Base-by-base conservation (phyloP, 2,797 vertebrate species). In the Bovichtus variegatus region DNA sequence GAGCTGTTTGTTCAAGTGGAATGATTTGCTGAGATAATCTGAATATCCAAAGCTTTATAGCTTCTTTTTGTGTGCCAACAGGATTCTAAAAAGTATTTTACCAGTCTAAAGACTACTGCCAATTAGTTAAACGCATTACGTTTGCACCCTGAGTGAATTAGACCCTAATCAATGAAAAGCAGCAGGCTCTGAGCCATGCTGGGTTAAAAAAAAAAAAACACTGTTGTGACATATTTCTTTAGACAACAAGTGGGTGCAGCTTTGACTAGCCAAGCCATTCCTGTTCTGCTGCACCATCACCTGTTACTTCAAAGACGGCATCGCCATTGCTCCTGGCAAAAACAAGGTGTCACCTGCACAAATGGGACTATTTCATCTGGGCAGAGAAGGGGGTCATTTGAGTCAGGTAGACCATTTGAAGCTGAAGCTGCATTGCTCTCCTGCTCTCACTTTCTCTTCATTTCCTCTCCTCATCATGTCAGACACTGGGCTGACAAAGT, bases 401-500 rank as follows among this genome's bases (percentile, higher is more conserved):
- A 86, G 79, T 71, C 66, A 71, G 74, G 60, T 47, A 74, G 64
- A 67, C 71, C 59, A 80, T 86, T 86, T 83, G 66, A 85, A 66
- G 77, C 51, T 51, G 75, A 80, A 65, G 66, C 67, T 59, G 66
- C 46, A 68, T 85, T 73, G 80, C 62, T 74, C 71, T 70, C 36
- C 40, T 25, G 15, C 55, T 71, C 71, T 76, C 49, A 43, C 71
- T 84, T 75, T 68, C 67, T 73, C 78, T 85, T 77, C 74, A 83
- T 84, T 84, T 66, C 50, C 53, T 68, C 60, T 50, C 23, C 71
- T 78, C 62, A 51, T 81, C 13, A 36, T 78, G 80, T 75, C 78
- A 72, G 73, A 88, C 66, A 58, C 51, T 10, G 47, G 44, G 63
- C 82, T 86, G 88, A 87, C 78, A 85, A 61, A 85, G 74, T 67